Conservation (phyloP, 2,113 vertebrate genomes). For the human region GRCh38 chr5:152718501-152719000, state of each 20-base stretch:
- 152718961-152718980: neutral
- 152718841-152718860: neutral
- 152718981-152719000: neutral
- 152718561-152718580: neutral
- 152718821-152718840: neutral
- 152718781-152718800: neutral
- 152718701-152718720: neutral
- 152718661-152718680: neutral
- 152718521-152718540: neutral
- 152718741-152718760: neutral
- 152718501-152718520: neutral
- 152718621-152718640: neutral
- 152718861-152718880: neutral
- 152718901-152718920: neutral
- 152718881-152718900: neutral
- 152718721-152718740: neutral
- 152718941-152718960: neutral
- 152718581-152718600: neutral
- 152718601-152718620: neutral
- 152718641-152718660: neutral
- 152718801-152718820: neutral
- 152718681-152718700: neutral
- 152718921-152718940: neutral
- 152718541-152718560: neutral
- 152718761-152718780: neutral